Percentiles rank a stretch among this genome's conserved stretches.
Conservation (phyloP, 2,888 invertebrate genomes). For the Rhimphoctona megacephalus region DNA sequence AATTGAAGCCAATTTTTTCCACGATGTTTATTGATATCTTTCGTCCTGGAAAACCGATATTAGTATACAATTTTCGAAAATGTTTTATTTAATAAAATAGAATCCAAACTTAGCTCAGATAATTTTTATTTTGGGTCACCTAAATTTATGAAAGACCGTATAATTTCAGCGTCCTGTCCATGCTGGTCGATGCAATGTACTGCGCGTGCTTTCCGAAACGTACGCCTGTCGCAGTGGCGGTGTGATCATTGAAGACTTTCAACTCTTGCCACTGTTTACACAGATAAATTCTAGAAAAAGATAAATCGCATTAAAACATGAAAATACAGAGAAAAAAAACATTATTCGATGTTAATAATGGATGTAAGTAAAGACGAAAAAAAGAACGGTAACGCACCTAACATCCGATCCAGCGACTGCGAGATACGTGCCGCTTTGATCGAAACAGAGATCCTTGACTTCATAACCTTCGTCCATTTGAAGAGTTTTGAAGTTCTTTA, state of each 20-base stretch:
- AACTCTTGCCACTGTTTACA: conserved; percentile 99
- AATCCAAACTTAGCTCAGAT: not conserved
- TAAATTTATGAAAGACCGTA: conserved; percentile 88
- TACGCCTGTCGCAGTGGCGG: conserved; percentile 98
- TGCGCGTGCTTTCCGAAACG: conserved; percentile 98
- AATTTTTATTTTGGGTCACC: not conserved
- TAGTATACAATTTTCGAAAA: conserved; percentile 6
- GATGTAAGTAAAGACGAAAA: not conserved
- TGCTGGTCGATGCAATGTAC: conserved; percentile 97
- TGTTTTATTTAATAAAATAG: not conserved
- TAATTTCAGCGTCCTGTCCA: conserved; percentile 98
- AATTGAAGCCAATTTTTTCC: not conserved
- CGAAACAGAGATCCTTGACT: conserved; percentile 97
- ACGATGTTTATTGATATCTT: not conserved
- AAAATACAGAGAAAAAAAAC: not conserved
- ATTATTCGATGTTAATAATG: not conserved
- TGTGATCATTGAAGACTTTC: conserved; percentile 97
- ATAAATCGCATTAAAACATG: not conserved
- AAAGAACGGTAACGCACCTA: conserved; percentile 87
- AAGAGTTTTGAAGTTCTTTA: conserved; percentile 99
- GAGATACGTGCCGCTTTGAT: conserved; percentile 99
- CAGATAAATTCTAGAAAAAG: conserved; percentile 91
- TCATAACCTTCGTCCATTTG: conserved; percentile 96
- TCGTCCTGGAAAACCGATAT: not conserved
- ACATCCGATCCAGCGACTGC: conserved; percentile 98